Evolutionary conservation across 2,113 vertebrate species (phyloP).

Genomic region (Serilophus lunatus): DNA sequence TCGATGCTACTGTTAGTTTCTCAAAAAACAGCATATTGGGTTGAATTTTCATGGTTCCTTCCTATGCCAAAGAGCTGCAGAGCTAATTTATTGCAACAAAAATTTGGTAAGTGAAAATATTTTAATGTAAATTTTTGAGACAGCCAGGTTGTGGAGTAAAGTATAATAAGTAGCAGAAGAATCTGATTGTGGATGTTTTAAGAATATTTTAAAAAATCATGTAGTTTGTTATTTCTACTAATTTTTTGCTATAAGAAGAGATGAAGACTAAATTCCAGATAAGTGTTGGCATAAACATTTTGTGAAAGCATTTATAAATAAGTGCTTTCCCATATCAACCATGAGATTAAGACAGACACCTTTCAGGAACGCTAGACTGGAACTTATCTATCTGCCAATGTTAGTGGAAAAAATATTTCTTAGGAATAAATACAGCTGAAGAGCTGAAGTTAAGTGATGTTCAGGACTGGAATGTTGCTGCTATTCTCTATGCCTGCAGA

Average conservation of each 20-base stretch:
- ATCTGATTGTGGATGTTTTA: neutral
- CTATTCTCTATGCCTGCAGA: neutral
- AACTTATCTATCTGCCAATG: accelerated
- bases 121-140: neutral
- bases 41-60: slow-evolving; percentile 25
- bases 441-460: neutral
- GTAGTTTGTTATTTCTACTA: neutral
- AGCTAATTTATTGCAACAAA: neutral
- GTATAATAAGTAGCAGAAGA: neutral
- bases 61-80: neutral
- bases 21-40: accelerated
- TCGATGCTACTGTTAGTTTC: slow-evolving; percentile 22
- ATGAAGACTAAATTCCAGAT: neutral
- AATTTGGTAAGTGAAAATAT: neutral
- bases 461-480: neutral
- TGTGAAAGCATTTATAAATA: neutral
- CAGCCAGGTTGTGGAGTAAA: neutral
- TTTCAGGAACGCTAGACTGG: neutral
- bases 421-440: neutral
- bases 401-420: neutral
- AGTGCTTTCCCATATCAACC: neutral
- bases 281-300: neutral
- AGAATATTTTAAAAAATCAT: neutral
- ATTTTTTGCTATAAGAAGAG: neutral
- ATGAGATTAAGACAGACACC: neutral